Percentiles rank a stretch among this genome's conserved stretches.
Evolutionary conservation across 2,888 invertebrate genomes (phyloP).

Genomic region (Eremobia ochroleuca): DNA sequence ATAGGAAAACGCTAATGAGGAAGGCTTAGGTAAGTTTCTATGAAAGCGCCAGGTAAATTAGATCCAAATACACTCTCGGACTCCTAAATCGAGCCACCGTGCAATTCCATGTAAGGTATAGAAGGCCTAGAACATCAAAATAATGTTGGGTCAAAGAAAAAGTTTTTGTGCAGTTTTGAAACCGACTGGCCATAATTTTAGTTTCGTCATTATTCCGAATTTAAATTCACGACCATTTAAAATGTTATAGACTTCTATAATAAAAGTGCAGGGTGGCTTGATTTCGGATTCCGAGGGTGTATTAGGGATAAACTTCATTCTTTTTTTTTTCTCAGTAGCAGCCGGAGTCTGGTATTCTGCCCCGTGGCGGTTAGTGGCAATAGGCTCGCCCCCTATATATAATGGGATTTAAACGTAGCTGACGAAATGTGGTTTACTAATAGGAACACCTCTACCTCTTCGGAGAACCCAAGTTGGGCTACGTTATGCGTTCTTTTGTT

Average conservation of each 20-base stretch:
- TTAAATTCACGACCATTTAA: neutral
- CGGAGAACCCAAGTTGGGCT: neutral
- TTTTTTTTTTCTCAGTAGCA: neutral
- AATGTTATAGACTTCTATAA: neutral
- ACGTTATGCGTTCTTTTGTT: neutral
- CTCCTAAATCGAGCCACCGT: neutral
- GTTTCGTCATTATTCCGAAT: neutral
- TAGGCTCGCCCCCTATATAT: neutral
- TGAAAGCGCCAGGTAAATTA: conserved; percentile 36
- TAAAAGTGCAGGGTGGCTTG: too few relatives aligned
- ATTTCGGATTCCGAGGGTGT: neutral
- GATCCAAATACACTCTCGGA: neutral
- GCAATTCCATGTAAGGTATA: neutral
- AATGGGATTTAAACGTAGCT: neutral
- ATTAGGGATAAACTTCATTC: neutral
- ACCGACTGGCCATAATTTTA: neutral
- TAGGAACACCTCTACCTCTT: neutral
- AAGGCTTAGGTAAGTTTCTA: conserved; percentile 33
- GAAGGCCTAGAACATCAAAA: neutral
- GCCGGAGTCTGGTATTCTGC: neutral
- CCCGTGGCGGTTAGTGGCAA: neutral
- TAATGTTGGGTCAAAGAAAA: neutral
- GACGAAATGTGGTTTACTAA: neutral
- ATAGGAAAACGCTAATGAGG: conserved; percentile 20
- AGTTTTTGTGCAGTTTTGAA: neutral